Evolutionary conservation across 2,797 vertebrate genomes (phyloP), one percentile per base, ranked within the genome.

Genomic region (Ctenosaura bakeri): DNA sequence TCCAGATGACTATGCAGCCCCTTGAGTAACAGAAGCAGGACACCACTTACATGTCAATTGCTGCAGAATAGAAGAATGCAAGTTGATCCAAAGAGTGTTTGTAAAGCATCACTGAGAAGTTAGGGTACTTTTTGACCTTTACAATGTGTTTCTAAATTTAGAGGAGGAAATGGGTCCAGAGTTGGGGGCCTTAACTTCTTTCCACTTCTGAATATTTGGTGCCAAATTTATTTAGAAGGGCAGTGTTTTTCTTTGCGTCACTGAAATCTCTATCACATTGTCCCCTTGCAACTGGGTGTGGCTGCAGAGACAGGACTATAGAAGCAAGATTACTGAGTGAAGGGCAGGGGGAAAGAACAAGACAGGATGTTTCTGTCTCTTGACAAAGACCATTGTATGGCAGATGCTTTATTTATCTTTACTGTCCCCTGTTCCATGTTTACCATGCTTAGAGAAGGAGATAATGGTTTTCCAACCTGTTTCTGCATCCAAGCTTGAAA

Each of bases 381-480:
- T 32, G 50, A 84, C 90, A 87, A 90, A 83, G 73, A 29, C 69
- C 80, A 87, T 90, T 83, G 59, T 90, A 22, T 78, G n/a, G 71
- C n/a, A 56, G 6, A 24, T 42, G 85, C 80, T 90, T 90, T 90
- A 88, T 90, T 90, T 88, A 90, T 83, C 80, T 77, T 87, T 77
- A 50, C 38, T 87, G 85, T 83, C 85, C 77, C 87, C 20, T 78
- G 9, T 29, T 20, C 14, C 18, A 78, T 90, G 89, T 90, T 86
- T 90, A 90, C 83, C 26, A 3, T 76, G 46, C 56, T 10, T 71
- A 78, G 35, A 83, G 79, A 87, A 83, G 85, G n/a, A 56, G 85
- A 87, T 90, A 87, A 90, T 88, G 73, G 59, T 16, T 90, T 90
- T 90, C 80, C 90, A 87, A 88, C 85, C 89, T 90, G 89, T 56